Conservation (phyloP, 2,797 vertebrate species). For the Hippocampus kuda region DNA sequence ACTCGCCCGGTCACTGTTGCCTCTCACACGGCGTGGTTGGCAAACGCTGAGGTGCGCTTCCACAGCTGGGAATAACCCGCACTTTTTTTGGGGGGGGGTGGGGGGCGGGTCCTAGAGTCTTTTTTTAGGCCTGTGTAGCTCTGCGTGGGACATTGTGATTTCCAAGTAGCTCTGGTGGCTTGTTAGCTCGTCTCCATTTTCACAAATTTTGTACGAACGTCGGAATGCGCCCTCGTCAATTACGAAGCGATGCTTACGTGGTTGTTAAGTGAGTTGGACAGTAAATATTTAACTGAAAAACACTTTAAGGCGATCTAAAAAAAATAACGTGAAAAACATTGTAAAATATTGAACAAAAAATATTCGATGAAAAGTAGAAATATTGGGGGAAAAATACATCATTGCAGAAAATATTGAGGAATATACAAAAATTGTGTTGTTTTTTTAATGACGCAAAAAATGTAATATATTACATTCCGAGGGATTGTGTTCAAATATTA, state of each 20-base stretch:
- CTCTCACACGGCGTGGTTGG: conserved; percentile 14
- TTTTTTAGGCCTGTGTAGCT: neutral
- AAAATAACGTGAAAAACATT: neutral
- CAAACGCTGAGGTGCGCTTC: conserved; percentile 15
- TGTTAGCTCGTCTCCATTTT: neutral
- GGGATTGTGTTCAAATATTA: too few species aligned
- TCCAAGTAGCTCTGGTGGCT: neutral
- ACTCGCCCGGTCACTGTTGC: conserved; percentile 24
- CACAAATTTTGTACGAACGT: too few species aligned
- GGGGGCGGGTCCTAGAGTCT: neutral
- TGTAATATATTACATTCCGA: neutral
- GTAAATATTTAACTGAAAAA: too few species aligned
- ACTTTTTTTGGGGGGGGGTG: neutral
- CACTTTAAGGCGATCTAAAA: neutral
- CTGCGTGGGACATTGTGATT: neutral
- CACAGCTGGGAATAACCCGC: neutral
- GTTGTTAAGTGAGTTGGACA: too few species aligned
- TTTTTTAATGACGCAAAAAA: neutral
- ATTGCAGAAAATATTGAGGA: neutral
- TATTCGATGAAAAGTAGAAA: neutral
- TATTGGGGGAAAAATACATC: neutral
- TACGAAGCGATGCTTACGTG: too few species aligned
- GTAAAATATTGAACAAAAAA: neutral
- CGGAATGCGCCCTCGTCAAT: too few species aligned
- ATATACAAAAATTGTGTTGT: neutral